Evolutionary conservation across 2,888 invertebrate species (phyloP).

Genomic region (Drosophila mulleri): DNA sequence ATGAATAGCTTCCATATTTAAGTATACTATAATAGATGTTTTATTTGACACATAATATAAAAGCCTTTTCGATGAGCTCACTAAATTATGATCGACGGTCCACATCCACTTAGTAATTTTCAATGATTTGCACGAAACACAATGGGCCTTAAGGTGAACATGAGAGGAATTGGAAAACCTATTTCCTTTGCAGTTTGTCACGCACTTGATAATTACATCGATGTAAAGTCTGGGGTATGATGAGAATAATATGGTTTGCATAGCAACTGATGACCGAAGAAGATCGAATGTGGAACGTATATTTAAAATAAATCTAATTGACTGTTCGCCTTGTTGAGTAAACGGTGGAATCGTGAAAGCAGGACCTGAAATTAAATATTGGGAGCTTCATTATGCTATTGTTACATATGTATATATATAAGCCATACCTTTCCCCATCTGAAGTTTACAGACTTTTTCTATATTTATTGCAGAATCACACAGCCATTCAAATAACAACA

Average conservation of each 20-base stretch:
- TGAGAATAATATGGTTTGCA: conserved; percentile 1
- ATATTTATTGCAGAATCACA: background rate
- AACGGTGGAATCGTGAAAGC: conserved; percentile 1
- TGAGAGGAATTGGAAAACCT: background rate
- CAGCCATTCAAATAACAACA: background rate
- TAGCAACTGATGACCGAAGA: background rate
- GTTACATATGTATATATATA: background rate
- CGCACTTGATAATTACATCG: background rate
- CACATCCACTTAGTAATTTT: background rate
- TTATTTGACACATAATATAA: background rate
- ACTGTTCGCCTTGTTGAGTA: background rate
- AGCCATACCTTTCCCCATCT: background rate
- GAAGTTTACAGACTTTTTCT: background rate
- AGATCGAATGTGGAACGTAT: conserved; percentile 1
- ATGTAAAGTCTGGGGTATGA: background rate
- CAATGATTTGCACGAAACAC: background rate
- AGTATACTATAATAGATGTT: background rate
- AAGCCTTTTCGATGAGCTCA: background rate
- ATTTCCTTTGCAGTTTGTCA: conserved; percentile 1
- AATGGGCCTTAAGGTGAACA: background rate
- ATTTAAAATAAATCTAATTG: background rate
- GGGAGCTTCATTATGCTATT: background rate
- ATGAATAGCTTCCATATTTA: conserved; percentile 4
- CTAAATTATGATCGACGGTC: background rate
- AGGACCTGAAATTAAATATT: background rate